phyloP scores from a whole-genome alignment of 2,797 vertebrate species.

The Amphiprion clarkii region DNA sequence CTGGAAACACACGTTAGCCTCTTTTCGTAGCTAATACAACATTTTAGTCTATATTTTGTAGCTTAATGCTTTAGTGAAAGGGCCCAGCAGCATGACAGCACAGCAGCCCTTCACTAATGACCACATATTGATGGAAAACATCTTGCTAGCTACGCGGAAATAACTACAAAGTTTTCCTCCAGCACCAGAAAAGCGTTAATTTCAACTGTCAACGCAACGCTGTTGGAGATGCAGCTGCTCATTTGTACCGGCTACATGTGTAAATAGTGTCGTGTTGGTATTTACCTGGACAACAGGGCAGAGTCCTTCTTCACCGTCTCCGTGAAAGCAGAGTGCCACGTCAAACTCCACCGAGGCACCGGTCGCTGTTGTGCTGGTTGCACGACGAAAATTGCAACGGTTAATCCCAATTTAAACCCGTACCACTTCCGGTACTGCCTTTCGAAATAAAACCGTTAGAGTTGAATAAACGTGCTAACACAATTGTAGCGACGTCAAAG shows the following conservation, averaged over 20 bases:
- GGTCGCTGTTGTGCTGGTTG: constrained; percentile 57
- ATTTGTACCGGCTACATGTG: neutral
- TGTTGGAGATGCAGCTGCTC: neutral
- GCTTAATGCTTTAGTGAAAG: neutral
- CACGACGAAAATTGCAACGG: neutral
- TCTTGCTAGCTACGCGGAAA: constrained; percentile 69
- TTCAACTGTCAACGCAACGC: neutral
- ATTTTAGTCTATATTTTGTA: rapidly evolving
- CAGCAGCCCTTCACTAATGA: neutral
- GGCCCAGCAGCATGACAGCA: neutral
- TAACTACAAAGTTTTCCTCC: constrained; percentile 61
- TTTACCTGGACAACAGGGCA: constrained; percentile 77
- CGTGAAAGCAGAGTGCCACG: constrained; percentile 85
- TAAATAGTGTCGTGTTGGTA: neutral
- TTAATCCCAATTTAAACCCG: rapidly evolving
- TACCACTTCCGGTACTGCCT: rapidly evolving
- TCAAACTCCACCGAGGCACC: constrained; percentile 84
- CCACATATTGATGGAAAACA: constrained; percentile 38
- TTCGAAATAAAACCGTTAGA: constrained; percentile 43
- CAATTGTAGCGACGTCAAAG: rapidly evolving
- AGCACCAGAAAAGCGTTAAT: neutral
- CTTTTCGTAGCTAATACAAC: neutral
- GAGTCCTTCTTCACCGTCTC: constrained; percentile 52
- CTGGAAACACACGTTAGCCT: neutral
- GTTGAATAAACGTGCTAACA: rapidly evolving